Conservation (phyloP, 2,797 vertebrate genomes). For the Platyrinchus mystaceus region DNA sequence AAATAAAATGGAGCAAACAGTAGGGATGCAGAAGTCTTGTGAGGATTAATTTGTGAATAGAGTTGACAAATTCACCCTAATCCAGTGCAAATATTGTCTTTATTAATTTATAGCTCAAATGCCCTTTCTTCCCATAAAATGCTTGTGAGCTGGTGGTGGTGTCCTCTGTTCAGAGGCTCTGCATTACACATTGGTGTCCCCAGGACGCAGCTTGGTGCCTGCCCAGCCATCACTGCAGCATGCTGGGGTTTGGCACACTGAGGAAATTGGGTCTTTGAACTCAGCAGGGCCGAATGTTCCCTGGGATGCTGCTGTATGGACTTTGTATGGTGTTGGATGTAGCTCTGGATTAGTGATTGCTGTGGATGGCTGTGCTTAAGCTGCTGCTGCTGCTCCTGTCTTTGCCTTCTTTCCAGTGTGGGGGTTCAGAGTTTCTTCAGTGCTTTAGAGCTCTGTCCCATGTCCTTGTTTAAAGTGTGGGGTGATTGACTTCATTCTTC, state of each 20-base stretch:
- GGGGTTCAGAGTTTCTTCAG: not conserved
- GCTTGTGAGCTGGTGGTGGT: not conserved
- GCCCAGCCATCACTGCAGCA: accelerated
- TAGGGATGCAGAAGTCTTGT: not conserved
- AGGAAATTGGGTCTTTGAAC: not conserved
- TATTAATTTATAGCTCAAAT: not conserved
- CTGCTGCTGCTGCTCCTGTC: not conserved
- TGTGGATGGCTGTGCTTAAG: accelerated
- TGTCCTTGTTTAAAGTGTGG: not conserved
- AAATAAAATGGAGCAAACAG: not conserved
- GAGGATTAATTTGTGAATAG: not conserved
- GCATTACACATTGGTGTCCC: accelerated
- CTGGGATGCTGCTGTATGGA: not conserved
- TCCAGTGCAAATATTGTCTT: not conserved
- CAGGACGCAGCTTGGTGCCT: not conserved
- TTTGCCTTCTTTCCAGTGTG: not conserved
- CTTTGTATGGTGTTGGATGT: accelerated
- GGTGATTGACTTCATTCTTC: not conserved
- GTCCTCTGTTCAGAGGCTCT: not conserved
- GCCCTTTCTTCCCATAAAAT: not conserved
- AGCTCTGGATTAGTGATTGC: not conserved
- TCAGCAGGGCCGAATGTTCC: not conserved
- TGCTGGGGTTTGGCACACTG: accelerated
- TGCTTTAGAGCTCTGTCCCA: not conserved
- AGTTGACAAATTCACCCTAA: not conserved